Conservation (phyloP, 2,797 vertebrate genomes). For the Sebastes taczanowskii region DNA sequence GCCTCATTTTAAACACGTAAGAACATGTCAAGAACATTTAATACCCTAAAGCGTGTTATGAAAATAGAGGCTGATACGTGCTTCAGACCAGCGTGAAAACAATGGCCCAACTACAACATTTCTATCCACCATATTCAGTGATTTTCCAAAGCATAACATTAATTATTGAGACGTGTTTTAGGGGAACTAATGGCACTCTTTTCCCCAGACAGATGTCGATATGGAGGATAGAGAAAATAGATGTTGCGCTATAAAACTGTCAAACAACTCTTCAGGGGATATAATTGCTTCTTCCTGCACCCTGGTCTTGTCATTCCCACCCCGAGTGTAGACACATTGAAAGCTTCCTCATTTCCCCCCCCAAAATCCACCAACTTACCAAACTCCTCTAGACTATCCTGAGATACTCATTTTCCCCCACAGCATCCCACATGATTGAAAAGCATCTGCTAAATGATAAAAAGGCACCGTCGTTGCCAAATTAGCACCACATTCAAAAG, state of each 20-base stretch:
- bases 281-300: conserved; percentile 81
- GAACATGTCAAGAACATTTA: conserved; percentile 25
- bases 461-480: conserved; percentile 73
- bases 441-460: conserved; percentile 80
- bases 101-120: conserved; percentile 46
- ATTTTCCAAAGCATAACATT: conserved; percentile 70
- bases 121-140: conserved; percentile 55
- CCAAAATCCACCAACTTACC: conserved; percentile 68
- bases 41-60: conserved; percentile 32
- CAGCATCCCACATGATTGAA: conserved; percentile 67
- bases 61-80: conserved; percentile 43
- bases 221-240: conserved; percentile 75
- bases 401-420: conserved; percentile 61
- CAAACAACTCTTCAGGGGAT: conserved; percentile 79
- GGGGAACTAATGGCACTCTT: conserved; percentile 66
- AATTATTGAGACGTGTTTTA: conserved; percentile 70
- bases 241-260: conserved; percentile 79
- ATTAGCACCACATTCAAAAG: conserved; percentile 82
- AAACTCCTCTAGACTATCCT: conserved; percentile 72
- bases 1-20: conserved; percentile 30
- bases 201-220: conserved; percentile 77
- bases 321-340: conserved; percentile 71
- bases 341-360: conserved; percentile 71
- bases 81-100: conserved; percentile 47
- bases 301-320: conserved; percentile 74